phyloP scores from a whole-genome alignment of 2,113 vertebrate genomes.

The Haliaeetus leucogaster region DNA sequence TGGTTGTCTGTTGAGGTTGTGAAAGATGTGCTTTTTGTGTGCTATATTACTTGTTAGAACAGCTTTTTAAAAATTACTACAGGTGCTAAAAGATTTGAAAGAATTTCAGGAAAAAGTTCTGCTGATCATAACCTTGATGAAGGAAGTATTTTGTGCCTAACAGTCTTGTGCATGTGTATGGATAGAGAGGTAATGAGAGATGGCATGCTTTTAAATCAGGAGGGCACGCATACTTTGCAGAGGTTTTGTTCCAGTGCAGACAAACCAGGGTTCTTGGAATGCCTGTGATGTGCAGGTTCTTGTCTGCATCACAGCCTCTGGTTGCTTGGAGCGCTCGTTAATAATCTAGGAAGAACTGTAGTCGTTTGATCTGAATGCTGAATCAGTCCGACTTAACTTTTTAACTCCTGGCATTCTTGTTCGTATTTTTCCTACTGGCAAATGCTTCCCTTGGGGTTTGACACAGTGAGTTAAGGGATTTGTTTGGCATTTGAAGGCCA shows the following conservation, averaged over 20 bases:
- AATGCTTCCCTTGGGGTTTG: neutral
- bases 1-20: neutral
- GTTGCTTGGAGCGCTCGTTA: conserved; percentile 16
- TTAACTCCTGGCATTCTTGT: conserved; percentile 18
- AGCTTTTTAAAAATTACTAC: neutral
- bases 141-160: neutral
- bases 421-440: neutral
- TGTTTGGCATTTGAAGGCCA: conserved; percentile 1
- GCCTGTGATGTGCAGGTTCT: conserved; percentile 45
- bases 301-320: neutral
- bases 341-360: conserved; percentile 5
- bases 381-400: neutral
- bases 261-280: conserved; percentile 19
- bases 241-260: neutral
- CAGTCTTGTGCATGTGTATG: neutral
- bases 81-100: neutral
- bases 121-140: neutral
- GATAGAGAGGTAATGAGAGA: neutral
- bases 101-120: neutral
- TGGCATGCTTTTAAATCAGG: neutral
- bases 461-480: neutral
- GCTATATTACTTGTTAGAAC: neutral
- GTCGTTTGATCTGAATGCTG: neutral
- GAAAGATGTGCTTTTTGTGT: neutral
- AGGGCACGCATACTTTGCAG: neutral